A percentile compares a stretch with the other conserved stretches of the same genome.
phyloP scores from a whole-genome alignment of 2,888 invertebrate genomes.

The Cheilosia variabilis region DNA sequence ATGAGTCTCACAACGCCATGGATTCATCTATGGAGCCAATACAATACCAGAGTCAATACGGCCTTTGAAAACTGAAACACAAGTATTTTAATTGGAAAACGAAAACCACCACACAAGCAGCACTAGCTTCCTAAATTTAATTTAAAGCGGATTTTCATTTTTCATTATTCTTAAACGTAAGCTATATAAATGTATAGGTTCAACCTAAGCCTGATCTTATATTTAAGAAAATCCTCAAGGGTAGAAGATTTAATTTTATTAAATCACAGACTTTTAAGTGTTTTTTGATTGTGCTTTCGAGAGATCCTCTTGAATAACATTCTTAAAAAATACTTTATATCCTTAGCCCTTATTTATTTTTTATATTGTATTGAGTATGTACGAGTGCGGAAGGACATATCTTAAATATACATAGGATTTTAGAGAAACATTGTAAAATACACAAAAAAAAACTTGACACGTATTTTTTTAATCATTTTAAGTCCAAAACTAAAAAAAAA shows the following conservation, averaged over 20 bases:
- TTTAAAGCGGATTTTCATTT: conserved; percentile 34
- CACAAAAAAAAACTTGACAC: not conserved
- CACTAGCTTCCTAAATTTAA: conserved; percentile 42
- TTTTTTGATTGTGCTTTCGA: conserved; percentile 37
- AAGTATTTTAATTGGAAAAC: conserved; percentile 8
- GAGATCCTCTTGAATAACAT: conserved; percentile 19
- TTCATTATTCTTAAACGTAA: conserved; percentile 11
- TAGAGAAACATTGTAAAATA: conserved; percentile 49
- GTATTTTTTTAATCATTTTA: conserved; percentile 30
- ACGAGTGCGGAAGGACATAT: conserved; percentile 38
- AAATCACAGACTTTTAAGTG: conserved; percentile 30
- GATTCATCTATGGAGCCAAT: conserved; percentile 63
- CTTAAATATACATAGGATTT: conserved; percentile 23
- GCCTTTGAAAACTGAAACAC: conserved; percentile 41
- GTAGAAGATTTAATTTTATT: conserved; percentile 33
- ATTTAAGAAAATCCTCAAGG: conserved; percentile 8
- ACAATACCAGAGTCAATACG: conserved; percentile 24
- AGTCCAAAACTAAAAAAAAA: conserved; percentile 13
- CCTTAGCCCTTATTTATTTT: conserved; percentile 56
- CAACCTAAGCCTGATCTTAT: conserved; percentile 28
- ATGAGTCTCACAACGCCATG: conserved; percentile 55
- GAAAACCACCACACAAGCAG: not conserved
- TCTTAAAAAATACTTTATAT: conserved; percentile 37
- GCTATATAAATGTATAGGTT: conserved; percentile 19
- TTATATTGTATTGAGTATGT: conserved; percentile 44